phyloP scores from a whole-genome alignment of 2,888 invertebrate genomes.

The Cacoxenus indagator region DNA sequence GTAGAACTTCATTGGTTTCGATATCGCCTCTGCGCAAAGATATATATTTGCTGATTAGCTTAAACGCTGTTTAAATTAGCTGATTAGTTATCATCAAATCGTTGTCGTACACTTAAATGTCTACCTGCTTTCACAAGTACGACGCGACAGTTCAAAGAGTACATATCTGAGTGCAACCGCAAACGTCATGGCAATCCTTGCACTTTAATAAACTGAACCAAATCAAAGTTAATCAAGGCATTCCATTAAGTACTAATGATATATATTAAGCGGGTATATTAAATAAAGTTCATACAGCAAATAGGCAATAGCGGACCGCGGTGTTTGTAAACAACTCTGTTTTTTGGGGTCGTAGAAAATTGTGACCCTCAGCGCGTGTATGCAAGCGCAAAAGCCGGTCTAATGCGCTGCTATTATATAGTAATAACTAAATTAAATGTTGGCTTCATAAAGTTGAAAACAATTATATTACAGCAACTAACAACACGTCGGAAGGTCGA shows the following conservation, averaged over 20 bases:
- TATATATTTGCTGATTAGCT: no score
- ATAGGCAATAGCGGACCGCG: not conserved
- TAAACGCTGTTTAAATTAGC: no score
- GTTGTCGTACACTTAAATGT: not conserved
- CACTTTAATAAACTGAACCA: not conserved
- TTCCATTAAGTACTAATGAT: not conserved
- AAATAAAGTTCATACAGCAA: not conserved
- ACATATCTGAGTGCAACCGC: not conserved
- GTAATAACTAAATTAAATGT: constrained; percentile 7
- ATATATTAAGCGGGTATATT: not conserved
- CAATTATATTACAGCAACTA: not conserved
- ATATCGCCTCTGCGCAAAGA: no score
- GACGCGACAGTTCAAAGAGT: not conserved
- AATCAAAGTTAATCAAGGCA: not conserved
- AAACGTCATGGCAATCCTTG: not conserved
- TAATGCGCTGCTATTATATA: not conserved
- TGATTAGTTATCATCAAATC: no score
- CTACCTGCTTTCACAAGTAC: not conserved
- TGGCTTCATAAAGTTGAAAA: not conserved
- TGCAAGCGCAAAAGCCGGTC: not conserved
- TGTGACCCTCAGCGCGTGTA: not conserved
- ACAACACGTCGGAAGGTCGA: not conserved
- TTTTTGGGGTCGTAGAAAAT: no score
- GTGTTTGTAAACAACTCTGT: not conserved
- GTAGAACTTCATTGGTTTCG: no score